Evolutionary conservation across 2,797 vertebrate genomes (phyloP).

Genomic region (Falco rusticolus): DNA sequence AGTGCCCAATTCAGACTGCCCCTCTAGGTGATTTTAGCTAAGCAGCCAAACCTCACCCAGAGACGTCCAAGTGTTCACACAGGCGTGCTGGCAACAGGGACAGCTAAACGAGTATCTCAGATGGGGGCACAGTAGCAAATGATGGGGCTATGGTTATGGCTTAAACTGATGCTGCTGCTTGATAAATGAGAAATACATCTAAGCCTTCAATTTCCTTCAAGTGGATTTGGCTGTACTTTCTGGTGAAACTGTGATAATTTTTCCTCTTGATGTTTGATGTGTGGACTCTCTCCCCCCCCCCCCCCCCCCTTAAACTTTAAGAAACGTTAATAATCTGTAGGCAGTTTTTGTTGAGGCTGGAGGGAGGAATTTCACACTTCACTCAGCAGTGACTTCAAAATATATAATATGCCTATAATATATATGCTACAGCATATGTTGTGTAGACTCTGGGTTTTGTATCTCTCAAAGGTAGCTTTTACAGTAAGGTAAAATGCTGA

Average conservation of each 20-base stretch:
- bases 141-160: not conserved
- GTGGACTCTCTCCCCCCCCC: not conserved
- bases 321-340: not conserved
- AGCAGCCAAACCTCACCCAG: not conserved
- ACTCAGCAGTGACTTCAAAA: not conserved
- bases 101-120: not conserved
- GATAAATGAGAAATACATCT: not conserved
- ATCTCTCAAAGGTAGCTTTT: not conserved
- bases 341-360: not conserved
- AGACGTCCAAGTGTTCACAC: not conserved
- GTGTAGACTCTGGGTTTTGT: not conserved
- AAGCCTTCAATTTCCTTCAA: not conserved
- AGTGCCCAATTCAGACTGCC: not conserved
- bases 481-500: not conserved
- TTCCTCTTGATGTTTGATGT: not conserved
- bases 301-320: not conserved
- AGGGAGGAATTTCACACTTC: slow-evolving; percentile 33
- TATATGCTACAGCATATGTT: not conserved
- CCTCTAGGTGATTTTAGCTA: accelerated
- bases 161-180: not conserved
- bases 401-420: not conserved
- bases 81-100: not conserved
- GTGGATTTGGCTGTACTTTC: not conserved
- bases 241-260: not conserved
- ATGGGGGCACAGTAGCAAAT: accelerated